Percentiles rank a stretch among this genome's conserved stretches.
Conservation (phyloP, 2,113 vertebrate genomes). For the Onychorhynchus coronatus region DNA sequence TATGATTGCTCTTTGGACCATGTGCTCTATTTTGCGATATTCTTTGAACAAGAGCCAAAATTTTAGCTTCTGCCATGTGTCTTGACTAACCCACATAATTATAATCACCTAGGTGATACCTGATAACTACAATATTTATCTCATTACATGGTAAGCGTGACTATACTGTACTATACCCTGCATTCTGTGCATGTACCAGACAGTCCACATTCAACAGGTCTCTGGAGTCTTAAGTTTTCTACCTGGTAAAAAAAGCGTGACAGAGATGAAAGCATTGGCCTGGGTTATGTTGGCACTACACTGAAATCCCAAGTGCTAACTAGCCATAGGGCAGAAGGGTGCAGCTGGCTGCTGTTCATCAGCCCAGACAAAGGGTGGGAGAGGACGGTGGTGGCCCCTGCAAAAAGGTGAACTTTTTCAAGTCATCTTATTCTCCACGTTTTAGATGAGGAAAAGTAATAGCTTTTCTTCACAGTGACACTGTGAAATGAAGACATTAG, state of each 20-base stretch:
- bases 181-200: neutral
- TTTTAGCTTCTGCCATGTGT: constrained; percentile 3
- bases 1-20: neutral
- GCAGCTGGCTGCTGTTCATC: neutral
- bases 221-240: neutral
- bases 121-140: neutral
- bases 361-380: neutral
- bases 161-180: neutral
- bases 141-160: neutral
- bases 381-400: neutral
- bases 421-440: neutral
- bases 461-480: neutral
- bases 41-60: constrained; percentile 10
- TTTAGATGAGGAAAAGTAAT: neutral
- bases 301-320: neutral
- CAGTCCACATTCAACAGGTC: neutral
- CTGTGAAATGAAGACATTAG: neutral
- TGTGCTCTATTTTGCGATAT: neutral
- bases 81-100: neutral
- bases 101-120: neutral
- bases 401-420: neutral
- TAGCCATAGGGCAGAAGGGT: neutral
- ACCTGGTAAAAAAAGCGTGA: neutral
- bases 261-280: neutral
- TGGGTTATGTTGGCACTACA: neutral